Evolutionary conservation across 2,888 invertebrate genomes (phyloP).

Genomic region (Melanostoma mellinum): DNA sequence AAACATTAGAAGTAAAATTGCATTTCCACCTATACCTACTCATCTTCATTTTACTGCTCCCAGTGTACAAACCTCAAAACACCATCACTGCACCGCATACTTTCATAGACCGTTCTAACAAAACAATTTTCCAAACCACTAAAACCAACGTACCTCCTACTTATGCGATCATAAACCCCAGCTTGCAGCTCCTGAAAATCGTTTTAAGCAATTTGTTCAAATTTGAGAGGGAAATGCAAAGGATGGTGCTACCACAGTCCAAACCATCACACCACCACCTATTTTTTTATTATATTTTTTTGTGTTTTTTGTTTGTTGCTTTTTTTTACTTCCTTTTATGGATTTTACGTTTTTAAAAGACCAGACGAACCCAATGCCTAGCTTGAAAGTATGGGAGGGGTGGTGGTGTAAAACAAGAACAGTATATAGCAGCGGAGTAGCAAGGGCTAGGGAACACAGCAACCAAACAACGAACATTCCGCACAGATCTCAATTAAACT

Average conservation of each 20-base stretch:
- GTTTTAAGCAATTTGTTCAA: constrained; percentile 56
- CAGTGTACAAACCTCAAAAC: constrained; percentile 1
- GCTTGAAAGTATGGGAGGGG: constrained; percentile 2
- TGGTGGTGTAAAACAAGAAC: neutral
- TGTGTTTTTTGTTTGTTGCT: constrained; percentile 2
- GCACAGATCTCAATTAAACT: constrained; percentile 70
- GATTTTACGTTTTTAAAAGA: constrained; percentile 62
- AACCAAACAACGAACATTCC: constrained; percentile 23
- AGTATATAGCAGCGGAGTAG: neutral
- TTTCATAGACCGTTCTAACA: constrained; percentile 14
- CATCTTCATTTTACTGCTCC: neutral
- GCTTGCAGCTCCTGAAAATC: constrained; percentile 35
- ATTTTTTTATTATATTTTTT: no score
- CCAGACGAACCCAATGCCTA: constrained; percentile 38
- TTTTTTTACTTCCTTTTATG: constrained; percentile 45
- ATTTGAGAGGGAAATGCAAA: constrained; percentile 30
- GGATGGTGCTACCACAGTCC: constrained; percentile 38
- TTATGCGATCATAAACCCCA: constrained; percentile 57
- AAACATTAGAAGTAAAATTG: neutral
- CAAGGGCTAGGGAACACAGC: neutral
- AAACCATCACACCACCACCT: constrained; percentile 47
- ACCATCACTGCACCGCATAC: neutral
- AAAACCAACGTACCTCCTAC: constrained; percentile 25
- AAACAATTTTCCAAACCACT: constrained; percentile 41
- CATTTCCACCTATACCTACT: neutral